phyloP scores from a whole-genome alignment of 2,797 vertebrate species.

The Euthynnus affinis region DNA sequence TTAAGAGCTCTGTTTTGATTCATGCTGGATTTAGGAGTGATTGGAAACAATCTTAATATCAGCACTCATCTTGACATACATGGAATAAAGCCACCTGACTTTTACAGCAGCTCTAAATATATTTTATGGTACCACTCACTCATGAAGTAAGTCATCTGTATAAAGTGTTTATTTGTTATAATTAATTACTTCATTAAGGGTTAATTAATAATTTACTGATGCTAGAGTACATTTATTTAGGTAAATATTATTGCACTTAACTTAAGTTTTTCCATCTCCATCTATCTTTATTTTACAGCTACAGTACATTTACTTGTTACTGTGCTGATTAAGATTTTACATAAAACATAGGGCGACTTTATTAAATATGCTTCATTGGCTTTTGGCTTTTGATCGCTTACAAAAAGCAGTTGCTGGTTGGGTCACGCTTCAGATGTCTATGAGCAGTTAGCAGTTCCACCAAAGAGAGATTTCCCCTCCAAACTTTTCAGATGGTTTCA shows the following conservation, averaged over 20 bases:
- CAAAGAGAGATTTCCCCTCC: neutral
- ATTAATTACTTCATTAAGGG: too few species aligned
- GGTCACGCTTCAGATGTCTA: neutral
- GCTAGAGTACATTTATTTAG: neutral
- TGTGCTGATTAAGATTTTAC: neutral
- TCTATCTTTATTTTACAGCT: neutral
- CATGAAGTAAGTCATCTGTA: neutral
- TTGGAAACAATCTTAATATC: slow-evolving; percentile 13
- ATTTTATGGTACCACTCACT: neutral
- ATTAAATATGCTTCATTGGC: too few species aligned
- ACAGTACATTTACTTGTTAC: neutral
- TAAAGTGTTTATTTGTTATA: neutral
- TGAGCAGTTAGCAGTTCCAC: too few species aligned
- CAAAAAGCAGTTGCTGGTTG: too few species aligned
- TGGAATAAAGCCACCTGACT: neutral
- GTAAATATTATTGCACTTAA: neutral
- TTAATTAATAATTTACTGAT: too few species aligned
- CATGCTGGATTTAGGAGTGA: neutral
- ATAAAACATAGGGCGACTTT: neutral
- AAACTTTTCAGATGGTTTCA: neutral
- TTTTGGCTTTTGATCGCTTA: too few species aligned
- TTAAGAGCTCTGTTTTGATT: slow-evolving; percentile 37
- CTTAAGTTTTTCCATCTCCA: neutral
- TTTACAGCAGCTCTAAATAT: neutral
- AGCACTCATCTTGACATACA: neutral